Evolutionary conservation across 2,797 vertebrate species (phyloP).

Genomic region (Toxotes lorentzi): DNA sequence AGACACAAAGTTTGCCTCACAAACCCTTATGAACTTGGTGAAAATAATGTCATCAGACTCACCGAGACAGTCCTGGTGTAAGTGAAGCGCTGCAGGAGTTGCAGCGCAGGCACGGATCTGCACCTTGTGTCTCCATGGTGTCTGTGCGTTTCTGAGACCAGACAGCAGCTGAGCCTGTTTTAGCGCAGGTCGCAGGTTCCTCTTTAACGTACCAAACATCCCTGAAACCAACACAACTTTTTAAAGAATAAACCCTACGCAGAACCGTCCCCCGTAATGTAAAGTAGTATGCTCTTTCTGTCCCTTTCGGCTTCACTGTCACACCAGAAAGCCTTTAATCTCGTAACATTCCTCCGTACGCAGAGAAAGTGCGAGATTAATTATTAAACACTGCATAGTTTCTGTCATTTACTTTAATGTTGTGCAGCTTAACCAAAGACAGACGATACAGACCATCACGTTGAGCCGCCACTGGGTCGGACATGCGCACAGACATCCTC

Average conservation of each 20-base stretch:
- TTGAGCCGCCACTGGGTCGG: no score
- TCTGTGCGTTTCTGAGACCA: not conserved
- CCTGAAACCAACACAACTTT: not conserved
- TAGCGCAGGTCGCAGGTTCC: not conserved
- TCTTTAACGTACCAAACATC: conserved; percentile 34
- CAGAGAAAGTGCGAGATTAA: not conserved
- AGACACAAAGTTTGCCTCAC: not conserved
- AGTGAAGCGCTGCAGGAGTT: conserved; percentile 42
- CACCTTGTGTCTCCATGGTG: conserved; percentile 11
- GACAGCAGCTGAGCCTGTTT: not conserved
- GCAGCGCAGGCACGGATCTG: conserved; percentile 27
- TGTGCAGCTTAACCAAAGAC: no score
- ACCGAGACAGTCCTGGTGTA: conserved; percentile 77
- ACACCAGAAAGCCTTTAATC: not conserved
- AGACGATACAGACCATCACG: not conserved
- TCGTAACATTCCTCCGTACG: rapidly evolving
- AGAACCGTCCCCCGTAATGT: not conserved
- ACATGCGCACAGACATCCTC: no score
- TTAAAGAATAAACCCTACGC: not conserved
- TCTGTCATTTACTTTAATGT: rapidly evolving
- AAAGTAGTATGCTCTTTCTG: not conserved
- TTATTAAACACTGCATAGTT: conserved; percentile 9
- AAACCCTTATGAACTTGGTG: rapidly evolving
- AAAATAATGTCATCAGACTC: conserved; percentile 21
- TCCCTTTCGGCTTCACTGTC: not conserved